phyloP scores from a whole-genome alignment of 2,888 invertebrate species.

The Caenorhabditis sp. region DNA sequence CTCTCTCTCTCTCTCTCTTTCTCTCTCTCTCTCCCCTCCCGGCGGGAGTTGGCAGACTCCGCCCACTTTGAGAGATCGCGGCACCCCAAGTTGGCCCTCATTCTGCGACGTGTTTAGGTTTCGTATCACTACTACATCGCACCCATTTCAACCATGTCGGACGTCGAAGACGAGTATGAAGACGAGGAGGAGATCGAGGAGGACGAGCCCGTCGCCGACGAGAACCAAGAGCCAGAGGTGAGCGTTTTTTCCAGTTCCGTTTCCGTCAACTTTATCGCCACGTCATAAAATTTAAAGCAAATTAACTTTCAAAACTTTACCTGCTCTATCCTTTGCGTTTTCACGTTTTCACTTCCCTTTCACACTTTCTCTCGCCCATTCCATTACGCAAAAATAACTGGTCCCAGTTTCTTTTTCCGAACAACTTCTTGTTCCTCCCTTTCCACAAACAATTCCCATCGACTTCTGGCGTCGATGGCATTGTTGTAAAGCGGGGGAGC shows the following conservation, averaged over 20 bases:
- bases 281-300: not conserved
- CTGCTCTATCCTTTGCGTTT: too few relatives aligned
- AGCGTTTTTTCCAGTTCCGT: not conserved
- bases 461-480: constrained; percentile 34
- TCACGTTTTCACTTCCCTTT: too few relatives aligned
- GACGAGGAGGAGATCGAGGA: constrained; percentile 74
- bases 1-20: constrained; percentile 12
- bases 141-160: constrained; percentile 69
- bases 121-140: constrained; percentile 52
- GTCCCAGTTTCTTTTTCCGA: constrained; percentile 6
- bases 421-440: not conserved
- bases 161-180: constrained; percentile 76
- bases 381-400: constrained; percentile 1
- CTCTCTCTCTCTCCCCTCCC: constrained; percentile 10
- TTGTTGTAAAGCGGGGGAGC: constrained; percentile 46
- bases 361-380: not conserved
- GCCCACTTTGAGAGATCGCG: constrained; percentile 53
- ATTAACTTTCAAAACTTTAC: too few relatives aligned
- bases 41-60: constrained; percentile 45
- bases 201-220: constrained; percentile 65
- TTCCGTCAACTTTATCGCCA: not conserved
- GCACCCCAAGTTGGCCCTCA: constrained; percentile 53
- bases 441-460: constrained; percentile 14
- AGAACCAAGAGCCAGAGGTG: constrained; percentile 60
- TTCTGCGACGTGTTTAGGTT: constrained; percentile 55